Percentiles rank a stretch among this genome's conserved stretches.
These are phyloP conservation scores for Pristionchus japonicus DNA, from an alignment of 2,888 invertebrate species.

Conservation along the genomic window DNA sequence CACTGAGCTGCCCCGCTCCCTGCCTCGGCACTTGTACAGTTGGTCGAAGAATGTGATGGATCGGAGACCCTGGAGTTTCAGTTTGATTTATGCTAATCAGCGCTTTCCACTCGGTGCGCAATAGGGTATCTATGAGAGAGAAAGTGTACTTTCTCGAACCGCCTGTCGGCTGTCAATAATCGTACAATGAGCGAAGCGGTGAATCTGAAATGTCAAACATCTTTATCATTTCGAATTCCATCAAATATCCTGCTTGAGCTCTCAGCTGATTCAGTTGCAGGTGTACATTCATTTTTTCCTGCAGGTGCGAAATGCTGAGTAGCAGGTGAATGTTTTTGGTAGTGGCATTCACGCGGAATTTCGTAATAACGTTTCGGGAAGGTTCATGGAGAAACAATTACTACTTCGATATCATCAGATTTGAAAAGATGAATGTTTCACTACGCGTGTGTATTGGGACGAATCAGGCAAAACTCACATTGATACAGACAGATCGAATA, in stretches of 20 bases:
- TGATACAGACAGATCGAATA: background rate
- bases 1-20: background rate
- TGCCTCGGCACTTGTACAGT: background rate
- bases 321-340: no score
- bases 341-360: background rate
- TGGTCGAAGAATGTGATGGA: background rate
- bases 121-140: background rate
- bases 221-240: no score
- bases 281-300: background rate
- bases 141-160: background rate
- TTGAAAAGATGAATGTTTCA: background rate
- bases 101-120: no score
- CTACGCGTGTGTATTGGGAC: no score
- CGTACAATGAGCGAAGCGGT: background rate
- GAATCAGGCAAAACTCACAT: background rate
- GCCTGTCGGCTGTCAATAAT: background rate
- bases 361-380: no score
- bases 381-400: no score
- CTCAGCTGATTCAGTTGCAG: background rate
- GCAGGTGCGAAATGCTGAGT: background rate
- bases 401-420: no score
- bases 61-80: background rate
- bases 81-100: no score
- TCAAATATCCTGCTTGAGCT: no score
- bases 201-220: slow-evolving; percentile 17